phyloP scores from a whole-genome alignment of 2,113 vertebrate species.

The Copsychus sechellarum region DNA sequence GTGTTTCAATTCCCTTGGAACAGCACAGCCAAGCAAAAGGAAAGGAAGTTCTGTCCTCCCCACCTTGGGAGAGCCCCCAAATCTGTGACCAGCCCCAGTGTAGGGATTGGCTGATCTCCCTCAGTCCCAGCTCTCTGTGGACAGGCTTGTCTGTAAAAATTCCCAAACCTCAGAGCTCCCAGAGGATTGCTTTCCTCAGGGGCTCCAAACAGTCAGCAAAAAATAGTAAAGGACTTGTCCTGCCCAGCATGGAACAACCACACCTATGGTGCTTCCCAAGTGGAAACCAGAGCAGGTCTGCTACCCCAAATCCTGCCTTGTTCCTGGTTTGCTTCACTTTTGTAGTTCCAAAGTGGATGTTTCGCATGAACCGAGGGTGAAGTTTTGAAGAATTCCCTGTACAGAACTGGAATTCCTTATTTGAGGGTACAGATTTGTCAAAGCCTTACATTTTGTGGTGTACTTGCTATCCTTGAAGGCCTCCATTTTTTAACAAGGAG shows the following conservation, averaged over 20 bases:
- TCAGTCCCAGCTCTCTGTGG: accelerated
- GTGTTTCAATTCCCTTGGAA: not conserved
- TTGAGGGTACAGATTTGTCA: conserved; percentile 42
- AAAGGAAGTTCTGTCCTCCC: not conserved
- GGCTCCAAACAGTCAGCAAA: not conserved
- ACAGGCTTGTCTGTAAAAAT: not conserved
- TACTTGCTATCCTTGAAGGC: conserved; percentile 52
- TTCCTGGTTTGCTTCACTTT: not conserved
- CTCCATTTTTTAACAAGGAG: conserved; percentile 67
- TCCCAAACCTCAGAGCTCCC: not conserved
- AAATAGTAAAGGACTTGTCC: not conserved
- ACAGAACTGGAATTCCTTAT: conserved; percentile 28
- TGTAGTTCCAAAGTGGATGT: not conserved
- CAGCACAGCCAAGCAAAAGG: not conserved
- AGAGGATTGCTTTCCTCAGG: not conserved
- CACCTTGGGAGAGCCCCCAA: not conserved
- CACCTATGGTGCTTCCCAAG: not conserved
- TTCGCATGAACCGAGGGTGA: not conserved
- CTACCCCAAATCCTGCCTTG: not conserved
- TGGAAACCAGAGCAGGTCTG: not conserved
- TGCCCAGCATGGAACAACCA: not conserved
- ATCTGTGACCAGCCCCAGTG: not conserved
- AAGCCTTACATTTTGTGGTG: conserved; percentile 62
- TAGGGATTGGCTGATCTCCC: not conserved
- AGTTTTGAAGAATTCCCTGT: conserved; percentile 36